These are phyloP conservation scores for Aromia moschata DNA, from an alignment of 2,888 invertebrate genomes.

Conservation along the genomic window DNA sequence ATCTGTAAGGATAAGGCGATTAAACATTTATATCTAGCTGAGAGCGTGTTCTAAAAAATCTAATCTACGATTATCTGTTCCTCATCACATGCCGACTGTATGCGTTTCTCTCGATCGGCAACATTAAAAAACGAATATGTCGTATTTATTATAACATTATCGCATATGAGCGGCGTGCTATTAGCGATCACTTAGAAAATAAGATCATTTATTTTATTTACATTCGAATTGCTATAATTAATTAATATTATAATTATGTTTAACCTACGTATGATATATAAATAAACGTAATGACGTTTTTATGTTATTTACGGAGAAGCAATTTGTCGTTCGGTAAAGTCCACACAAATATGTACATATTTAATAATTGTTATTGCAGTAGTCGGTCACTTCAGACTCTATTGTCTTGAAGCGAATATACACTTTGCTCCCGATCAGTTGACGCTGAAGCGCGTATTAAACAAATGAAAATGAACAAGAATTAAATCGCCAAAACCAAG, in stretches of 20 bases:
- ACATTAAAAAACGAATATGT: not conserved
- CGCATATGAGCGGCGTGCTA: not conserved
- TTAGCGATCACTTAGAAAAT: constrained; percentile 28
- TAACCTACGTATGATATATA: constrained; percentile 41
- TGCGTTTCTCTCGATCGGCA: no score
- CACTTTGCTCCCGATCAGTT: no score
- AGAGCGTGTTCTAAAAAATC: constrained; percentile 7
- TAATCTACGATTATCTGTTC: constrained; percentile 11
- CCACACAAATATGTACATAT: constrained; percentile 26
- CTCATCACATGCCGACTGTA: not conserved
- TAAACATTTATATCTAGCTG: constrained; percentile 6
- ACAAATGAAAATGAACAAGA: no score
- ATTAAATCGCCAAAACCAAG: no score
- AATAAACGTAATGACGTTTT: constrained; percentile 43
- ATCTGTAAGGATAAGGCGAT: constrained; percentile 9
- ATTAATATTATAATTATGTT: constrained; percentile 41
- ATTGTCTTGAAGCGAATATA: no score
- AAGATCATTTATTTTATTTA: constrained; percentile 34
- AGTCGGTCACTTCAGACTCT: no score
- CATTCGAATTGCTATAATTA: constrained; percentile 37
- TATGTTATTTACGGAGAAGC: constrained; percentile 40
- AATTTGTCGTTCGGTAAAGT: constrained; percentile 27
- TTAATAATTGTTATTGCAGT: constrained; percentile 34
- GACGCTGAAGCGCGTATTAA: no score
- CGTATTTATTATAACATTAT: not conserved